Conservation (phyloP, 1,140 invertebrate genomes). For the Cyclargus thomasi region DNA sequence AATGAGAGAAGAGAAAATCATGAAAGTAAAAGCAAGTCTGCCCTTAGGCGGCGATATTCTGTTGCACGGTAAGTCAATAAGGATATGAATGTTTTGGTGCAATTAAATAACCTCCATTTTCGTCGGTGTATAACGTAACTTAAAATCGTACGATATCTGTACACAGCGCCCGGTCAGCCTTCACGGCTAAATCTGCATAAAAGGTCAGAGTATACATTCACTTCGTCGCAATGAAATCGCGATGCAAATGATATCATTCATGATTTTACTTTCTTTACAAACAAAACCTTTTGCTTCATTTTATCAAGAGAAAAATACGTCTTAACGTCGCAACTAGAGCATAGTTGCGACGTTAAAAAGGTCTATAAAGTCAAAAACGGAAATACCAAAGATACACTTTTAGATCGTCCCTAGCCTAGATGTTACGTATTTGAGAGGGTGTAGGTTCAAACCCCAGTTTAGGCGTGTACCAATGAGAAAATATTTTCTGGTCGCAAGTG, state of each 20-base stretch:
- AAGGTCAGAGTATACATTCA: constrained; percentile 20
- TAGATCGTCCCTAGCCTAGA: too few species aligned
- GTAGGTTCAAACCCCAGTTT: too few species aligned
- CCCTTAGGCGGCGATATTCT: background rate
- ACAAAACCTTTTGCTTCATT: background rate
- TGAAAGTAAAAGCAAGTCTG: background rate
- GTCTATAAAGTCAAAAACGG: too few species aligned
- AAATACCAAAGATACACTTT: too few species aligned
- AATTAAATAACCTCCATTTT: background rate
- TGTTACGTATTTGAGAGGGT: too few species aligned
- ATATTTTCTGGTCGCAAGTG: too few species aligned
- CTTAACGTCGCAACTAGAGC: too few species aligned
- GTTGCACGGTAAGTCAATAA: background rate
- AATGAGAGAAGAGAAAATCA: background rate
- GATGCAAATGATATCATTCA: background rate
- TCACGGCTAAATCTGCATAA: constrained; percentile 18
- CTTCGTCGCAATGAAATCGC: constrained; percentile 7
- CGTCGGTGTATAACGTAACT: background rate
- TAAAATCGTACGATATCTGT: constrained; percentile 18
- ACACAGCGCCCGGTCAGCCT: constrained; percentile 16
- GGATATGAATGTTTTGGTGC: background rate
- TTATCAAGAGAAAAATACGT: background rate
- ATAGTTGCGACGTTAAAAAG: too few species aligned
- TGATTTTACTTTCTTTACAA: background rate
- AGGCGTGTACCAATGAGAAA: too few species aligned